phyloP scores from a whole-genome alignment of 2,797 vertebrate genomes.

The Squalus acanthias region DNA sequence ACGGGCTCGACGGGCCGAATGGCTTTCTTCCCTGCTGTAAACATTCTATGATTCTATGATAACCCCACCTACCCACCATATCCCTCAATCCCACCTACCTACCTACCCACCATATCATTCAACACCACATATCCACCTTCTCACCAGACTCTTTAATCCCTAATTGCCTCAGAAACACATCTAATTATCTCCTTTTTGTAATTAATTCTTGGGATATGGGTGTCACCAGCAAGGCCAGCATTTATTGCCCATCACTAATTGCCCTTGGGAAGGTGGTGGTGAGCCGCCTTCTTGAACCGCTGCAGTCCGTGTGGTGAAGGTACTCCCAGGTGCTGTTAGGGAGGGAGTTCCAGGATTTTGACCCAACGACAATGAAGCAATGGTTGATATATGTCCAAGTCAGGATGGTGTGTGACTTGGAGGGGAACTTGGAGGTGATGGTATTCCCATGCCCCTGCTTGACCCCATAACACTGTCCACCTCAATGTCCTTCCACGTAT shows the following conservation, averaged over 20 bases:
- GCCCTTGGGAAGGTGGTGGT: background rate
- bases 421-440: background rate
- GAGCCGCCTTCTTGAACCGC: background rate
- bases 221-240: background rate
- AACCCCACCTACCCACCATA: too few relatives aligned
- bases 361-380: background rate
- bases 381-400: background rate
- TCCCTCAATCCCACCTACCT: too few relatives aligned
- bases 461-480: background rate
- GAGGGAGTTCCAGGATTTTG: background rate
- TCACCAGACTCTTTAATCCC: too few relatives aligned
- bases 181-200: background rate
- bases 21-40: too few relatives aligned
- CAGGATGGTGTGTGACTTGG: background rate
- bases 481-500: background rate
- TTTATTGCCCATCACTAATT: background rate
- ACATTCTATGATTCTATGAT: too few relatives aligned
- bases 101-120: too few relatives aligned
- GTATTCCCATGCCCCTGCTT: background rate
- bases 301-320: background rate
- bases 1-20: too few relatives aligned
- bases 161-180: too few relatives aligned
- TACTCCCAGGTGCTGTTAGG: background rate
- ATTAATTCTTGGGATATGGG: background rate
- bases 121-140: too few relatives aligned